These are phyloP conservation scores for Vanessa tameamea DNA, from an alignment of 1,140 invertebrate genomes.

Conservation along the genomic window DNA sequence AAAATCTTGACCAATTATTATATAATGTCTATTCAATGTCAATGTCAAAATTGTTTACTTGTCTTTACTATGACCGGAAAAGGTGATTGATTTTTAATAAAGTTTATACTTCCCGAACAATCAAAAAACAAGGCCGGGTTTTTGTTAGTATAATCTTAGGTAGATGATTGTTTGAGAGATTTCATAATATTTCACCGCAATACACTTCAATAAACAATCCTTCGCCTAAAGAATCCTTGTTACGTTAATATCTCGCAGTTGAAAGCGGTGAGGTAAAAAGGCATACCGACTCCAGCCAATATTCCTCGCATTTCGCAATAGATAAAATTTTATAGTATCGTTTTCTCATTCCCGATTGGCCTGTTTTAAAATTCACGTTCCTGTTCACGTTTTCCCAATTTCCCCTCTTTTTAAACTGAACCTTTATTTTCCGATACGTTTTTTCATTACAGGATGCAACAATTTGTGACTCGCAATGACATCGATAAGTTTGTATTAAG, in stretches of 20 bases:
- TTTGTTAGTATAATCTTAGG: neutral
- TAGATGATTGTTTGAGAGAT: neutral
- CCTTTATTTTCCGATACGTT: constrained; percentile 20
- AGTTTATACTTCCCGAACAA: too few relatives aligned
- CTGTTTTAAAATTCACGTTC: constrained; percentile 36
- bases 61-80: too few relatives aligned
- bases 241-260: constrained; percentile 17
- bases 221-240: constrained; percentile 1
- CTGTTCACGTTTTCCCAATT: constrained; percentile 38
- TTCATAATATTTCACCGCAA: neutral
- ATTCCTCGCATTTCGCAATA: constrained; percentile 29
- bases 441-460: constrained; percentile 25
- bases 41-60: too few relatives aligned
- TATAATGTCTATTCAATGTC: too few relatives aligned
- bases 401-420: constrained; percentile 32
- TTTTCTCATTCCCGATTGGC: constrained; percentile 41
- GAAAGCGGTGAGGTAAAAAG: constrained; percentile 14
- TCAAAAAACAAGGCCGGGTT: too few relatives aligned
- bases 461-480: constrained; percentile 19
- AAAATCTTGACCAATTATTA: too few relatives aligned
- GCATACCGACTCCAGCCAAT: constrained; percentile 13
- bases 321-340: constrained; percentile 43
- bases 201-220: neutral
- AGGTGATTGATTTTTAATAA: too few relatives aligned
- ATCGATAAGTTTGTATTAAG: constrained; percentile 12